Evolutionary conservation across 1,140 invertebrate genomes (phyloP).

Genomic region (Sweltsa coloradensis): DNA sequence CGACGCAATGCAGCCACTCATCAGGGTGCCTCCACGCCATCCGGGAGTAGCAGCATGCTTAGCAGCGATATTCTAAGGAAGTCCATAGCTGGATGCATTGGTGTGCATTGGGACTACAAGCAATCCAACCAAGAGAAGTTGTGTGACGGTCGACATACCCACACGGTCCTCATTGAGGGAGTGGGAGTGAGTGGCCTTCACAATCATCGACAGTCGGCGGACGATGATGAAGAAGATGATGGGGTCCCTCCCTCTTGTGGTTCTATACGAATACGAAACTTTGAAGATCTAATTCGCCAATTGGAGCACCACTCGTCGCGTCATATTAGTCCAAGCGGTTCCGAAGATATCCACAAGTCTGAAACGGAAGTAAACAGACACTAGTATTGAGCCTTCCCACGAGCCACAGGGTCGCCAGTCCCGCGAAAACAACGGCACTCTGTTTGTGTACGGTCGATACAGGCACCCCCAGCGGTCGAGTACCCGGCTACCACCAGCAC

Average conservation of each 20-base stretch:
- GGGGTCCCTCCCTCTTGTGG: conserved; percentile 50
- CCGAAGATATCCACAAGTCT: conserved; percentile 82
- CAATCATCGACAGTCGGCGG: conserved; percentile 53
- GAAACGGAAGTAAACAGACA: conserved; percentile 81
- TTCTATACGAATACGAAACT: conserved; percentile 77
- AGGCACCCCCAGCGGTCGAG: no score
- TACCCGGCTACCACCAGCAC: no score
- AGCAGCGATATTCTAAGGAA: conserved; percentile 48
- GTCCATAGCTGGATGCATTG: conserved; percentile 30
- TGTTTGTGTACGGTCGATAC: no score
- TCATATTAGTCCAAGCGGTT: conserved; percentile 79
- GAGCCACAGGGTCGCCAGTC: conserved; percentile 56
- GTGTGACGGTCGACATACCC: conserved; percentile 39
- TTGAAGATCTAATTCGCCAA: conserved; percentile 76
- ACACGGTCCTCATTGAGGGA: conserved; percentile 28
- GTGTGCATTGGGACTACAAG: conserved; percentile 45
- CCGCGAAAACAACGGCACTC: no score
- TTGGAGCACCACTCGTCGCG: conserved; percentile 75
- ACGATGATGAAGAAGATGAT: conserved; percentile 59
- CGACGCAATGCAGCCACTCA: conserved; percentile 66
- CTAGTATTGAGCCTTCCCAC: conserved; percentile 67
- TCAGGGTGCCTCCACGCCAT: conserved; percentile 42
- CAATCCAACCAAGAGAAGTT: conserved; percentile 47
- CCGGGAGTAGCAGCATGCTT: conserved; percentile 41
- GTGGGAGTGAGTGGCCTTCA: conserved; percentile 13